Evolutionary conservation across 2,113 vertebrate genomes (phyloP).

Genomic region (Cathartes aura): DNA sequence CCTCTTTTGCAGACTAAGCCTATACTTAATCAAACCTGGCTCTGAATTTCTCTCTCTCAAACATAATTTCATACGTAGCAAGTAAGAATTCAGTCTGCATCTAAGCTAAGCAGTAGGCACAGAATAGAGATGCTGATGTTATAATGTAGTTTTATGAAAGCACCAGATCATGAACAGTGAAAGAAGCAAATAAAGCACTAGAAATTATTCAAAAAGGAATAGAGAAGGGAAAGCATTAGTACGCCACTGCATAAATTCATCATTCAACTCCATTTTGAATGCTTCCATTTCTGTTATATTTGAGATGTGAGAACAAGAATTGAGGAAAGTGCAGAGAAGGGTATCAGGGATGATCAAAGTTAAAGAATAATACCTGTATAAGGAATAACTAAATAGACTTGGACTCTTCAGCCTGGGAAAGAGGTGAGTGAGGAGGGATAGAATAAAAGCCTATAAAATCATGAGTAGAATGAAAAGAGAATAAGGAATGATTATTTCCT

Average conservation of each 20-base stretch:
- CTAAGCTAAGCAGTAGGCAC: not conserved
- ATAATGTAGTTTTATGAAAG: not conserved
- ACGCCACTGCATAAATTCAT: not conserved
- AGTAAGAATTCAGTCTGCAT: not conserved
- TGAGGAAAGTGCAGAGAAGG: not conserved
- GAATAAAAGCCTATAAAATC: not conserved
- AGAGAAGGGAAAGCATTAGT: not conserved
- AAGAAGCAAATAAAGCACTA: not conserved
- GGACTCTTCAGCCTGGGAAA: not conserved
- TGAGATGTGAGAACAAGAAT: not conserved
- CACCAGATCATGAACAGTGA: not conserved
- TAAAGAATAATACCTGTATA: not conserved
- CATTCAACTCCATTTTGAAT: not conserved
- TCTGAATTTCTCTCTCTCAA: not conserved
- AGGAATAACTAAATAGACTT: not conserved
- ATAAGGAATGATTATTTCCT: not conserved
- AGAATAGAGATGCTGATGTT: not conserved
- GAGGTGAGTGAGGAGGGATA: not conserved
- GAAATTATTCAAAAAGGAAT: not conserved
- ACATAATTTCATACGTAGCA: not conserved
- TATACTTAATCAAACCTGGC: not conserved
- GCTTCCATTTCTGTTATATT: not conserved
- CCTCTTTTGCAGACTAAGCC: not conserved
- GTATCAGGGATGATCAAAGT: not conserved
- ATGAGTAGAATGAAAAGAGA: not conserved